Conservation (phyloP, 2,797 vertebrate species). For the Lepidocolaptes lacrymiger region DNA sequence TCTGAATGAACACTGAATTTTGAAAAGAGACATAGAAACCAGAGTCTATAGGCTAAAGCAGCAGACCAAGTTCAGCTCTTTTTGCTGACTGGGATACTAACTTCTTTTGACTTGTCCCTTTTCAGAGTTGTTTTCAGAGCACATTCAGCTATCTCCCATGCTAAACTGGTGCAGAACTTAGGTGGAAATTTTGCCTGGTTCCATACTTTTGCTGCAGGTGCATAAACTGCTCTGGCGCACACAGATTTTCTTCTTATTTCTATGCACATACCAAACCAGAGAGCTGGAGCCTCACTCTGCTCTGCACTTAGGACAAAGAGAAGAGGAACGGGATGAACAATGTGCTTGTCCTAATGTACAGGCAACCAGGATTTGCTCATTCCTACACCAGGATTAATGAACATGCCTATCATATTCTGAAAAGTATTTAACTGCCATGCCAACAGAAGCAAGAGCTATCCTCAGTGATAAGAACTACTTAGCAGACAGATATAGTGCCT, state of each 20-base stretch:
- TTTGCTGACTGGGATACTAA: not conserved
- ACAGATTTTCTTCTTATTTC: not conserved
- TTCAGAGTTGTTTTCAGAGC: not conserved
- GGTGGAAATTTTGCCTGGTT: not conserved
- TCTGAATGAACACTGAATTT: not conserved
- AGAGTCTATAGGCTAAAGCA: not conserved
- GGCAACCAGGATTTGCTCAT: conserved; percentile 4
- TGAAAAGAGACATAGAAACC: not conserved
- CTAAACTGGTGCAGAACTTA: not conserved
- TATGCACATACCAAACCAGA: not conserved
- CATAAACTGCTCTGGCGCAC: not conserved
- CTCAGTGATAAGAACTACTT: conserved; percentile 33
- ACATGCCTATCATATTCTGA: not conserved
- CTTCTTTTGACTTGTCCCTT: not conserved
- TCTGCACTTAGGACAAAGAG: not conserved
- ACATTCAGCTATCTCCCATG: not conserved
- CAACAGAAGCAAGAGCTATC: conserved; percentile 19
- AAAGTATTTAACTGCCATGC: conserved; percentile 27
- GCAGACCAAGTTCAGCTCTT: not conserved
- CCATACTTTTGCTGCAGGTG: not conserved
- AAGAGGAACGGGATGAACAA: not conserved
- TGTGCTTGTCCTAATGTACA: not conserved
- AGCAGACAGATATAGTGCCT: not conserved
- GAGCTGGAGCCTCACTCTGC: not conserved
- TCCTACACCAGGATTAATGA: conserved; percentile 1